These are phyloP conservation scores for Pollenia amentaria DNA, from an alignment of 2,888 invertebrate species.

Conservation along the genomic window DNA sequence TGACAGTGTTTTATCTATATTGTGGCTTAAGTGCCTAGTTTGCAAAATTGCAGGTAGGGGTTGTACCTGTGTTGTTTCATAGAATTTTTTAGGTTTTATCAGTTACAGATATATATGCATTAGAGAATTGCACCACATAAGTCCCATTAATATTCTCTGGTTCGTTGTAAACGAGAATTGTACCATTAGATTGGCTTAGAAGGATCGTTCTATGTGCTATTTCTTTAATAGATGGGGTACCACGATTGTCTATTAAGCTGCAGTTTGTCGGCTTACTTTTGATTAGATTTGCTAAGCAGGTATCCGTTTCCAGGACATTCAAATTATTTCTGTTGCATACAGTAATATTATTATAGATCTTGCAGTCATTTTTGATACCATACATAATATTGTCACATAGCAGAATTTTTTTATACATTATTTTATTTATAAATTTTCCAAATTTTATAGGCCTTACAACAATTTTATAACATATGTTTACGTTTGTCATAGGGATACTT, in stretches of 20 bases:
- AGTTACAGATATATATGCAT: too few relatives aligned
- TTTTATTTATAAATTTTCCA: too few relatives aligned
- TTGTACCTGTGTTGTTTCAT: too few relatives aligned
- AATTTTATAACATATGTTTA: too few relatives aligned
- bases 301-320: background rate
- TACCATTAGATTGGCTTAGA: slow-evolving; percentile 6
- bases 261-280: slow-evolving; percentile 15
- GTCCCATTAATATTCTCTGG: slow-evolving; percentile 8
- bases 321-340: background rate
- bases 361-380: slow-evolving; percentile 10
- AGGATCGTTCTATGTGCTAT: slow-evolving; percentile 13
- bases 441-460: too few relatives aligned
- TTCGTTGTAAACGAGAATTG: slow-evolving; percentile 2
- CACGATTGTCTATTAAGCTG: slow-evolving; percentile 1
- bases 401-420: too few relatives aligned
- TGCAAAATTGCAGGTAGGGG: too few relatives aligned
- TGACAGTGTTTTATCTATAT: slow-evolving; percentile 1
- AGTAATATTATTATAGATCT: too few relatives aligned
- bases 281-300: slow-evolving; percentile 3
- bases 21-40: background rate
- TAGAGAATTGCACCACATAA: slow-evolving; percentile 1
- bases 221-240: background rate
- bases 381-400: slow-evolving; percentile 5
- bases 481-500: background rate
- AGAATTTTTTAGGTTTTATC: too few relatives aligned